Conservation (phyloP, 2,113 vertebrate genomes). For the Cisticola juncidis region DNA sequence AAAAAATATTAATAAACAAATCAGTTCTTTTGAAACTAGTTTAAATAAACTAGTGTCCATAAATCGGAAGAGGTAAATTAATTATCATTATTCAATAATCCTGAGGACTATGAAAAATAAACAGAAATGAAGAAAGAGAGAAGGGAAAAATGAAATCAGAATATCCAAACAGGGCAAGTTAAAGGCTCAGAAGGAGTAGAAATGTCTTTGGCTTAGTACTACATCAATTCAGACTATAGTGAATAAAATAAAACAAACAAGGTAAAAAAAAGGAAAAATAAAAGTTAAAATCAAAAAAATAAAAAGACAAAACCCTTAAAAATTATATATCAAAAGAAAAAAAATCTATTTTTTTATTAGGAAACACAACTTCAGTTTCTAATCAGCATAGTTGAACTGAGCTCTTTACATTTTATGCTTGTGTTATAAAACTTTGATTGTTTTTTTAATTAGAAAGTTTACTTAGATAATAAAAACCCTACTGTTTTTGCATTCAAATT, state of each 20-base stretch:
- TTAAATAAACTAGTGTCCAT: neutral
- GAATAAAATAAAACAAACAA: accelerated
- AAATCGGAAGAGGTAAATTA: neutral
- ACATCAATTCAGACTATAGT: neutral
- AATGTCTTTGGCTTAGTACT: neutral
- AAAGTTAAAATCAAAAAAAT: neutral
- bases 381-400: neutral
- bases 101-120: neutral
- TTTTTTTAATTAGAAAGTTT: slow-evolving; percentile 38
- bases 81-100: neutral
- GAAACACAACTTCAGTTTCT: neutral
- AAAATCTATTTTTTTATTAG: neutral
- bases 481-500: neutral
- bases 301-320: neutral
- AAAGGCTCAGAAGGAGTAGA: neutral
- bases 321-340: neutral
- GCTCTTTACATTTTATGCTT: neutral
- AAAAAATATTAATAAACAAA: neutral
- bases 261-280: neutral
- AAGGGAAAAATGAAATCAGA: neutral
- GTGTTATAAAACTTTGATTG: neutral
- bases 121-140: neutral
- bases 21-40: neutral
- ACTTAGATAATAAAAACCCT: neutral
- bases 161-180: neutral